Evolutionary conservation across 2,113 vertebrate species (phyloP).

Genomic region (Pontoporia blainvillei): DNA sequence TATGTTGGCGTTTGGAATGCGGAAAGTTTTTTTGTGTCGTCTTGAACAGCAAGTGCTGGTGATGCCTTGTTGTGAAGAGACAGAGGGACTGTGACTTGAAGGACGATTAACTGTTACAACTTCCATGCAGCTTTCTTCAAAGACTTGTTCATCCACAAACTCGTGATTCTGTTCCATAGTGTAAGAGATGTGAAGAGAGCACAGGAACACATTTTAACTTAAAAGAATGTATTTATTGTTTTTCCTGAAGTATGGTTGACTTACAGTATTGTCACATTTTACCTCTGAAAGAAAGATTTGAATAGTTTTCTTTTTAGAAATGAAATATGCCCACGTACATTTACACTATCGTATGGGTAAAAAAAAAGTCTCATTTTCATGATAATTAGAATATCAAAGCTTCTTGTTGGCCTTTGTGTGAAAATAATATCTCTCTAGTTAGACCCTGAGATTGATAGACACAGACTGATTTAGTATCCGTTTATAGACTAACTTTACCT

Average conservation of each 20-base stretch:
- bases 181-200: slow-evolving; percentile 32
- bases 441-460: background rate
- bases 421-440: background rate
- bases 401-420: background rate
- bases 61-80: slow-evolving; percentile 87
- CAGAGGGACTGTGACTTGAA: slow-evolving; percentile 88
- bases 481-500: background rate
- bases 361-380: background rate
- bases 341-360: background rate
- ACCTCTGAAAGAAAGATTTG: background rate
- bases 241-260: background rate
- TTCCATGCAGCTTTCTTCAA: slow-evolving; percentile 90
- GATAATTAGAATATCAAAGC: background rate
- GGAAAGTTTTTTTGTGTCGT: slow-evolving; percentile 91
- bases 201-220: background rate
- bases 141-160: slow-evolving; percentile 94
- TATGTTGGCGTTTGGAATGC: slow-evolving; percentile 87
- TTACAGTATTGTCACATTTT: background rate
- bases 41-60: slow-evolving; percentile 91
- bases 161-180: slow-evolving; percentile 88
- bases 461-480: background rate
- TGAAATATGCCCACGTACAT: background rate
- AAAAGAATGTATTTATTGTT: background rate
- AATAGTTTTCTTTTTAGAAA: background rate
- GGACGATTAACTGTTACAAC: slow-evolving; percentile 86